Percentiles rank a stretch among this genome's conserved stretches.
These are phyloP conservation scores for Nycticebus coucang DNA, from an alignment of 2,113 vertebrate genomes.

Conservation along the genomic window DNA sequence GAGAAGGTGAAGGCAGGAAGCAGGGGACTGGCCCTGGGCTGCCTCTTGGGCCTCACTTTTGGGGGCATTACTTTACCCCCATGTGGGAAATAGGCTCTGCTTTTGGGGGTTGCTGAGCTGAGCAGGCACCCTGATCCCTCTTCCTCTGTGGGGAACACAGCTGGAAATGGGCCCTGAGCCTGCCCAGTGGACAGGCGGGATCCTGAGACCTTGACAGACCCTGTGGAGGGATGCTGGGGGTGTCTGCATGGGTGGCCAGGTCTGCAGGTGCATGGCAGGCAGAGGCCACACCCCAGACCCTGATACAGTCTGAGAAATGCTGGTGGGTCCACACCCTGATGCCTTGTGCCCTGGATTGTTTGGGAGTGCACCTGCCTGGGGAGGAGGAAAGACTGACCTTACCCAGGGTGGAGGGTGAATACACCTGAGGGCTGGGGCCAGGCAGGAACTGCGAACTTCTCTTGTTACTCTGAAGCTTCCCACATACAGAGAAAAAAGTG, in stretches of 20 bases:
- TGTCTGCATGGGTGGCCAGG: no score
- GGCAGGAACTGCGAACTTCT: neutral
- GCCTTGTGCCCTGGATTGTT: neutral
- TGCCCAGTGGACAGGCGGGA: no score
- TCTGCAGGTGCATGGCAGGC: no score
- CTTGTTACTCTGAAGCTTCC: neutral
- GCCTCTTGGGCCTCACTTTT: neutral
- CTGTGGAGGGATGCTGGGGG: no score
- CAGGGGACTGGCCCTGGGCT: no score
- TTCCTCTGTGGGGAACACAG: neutral
- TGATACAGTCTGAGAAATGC: no score
- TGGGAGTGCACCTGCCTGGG: neutral
- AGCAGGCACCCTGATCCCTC: no score
- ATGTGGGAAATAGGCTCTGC: neutral
- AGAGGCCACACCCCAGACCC: no score
- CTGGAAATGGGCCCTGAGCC: neutral
- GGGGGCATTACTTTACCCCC: neutral
- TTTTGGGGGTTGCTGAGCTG: neutral
- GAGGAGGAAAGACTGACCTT: neutral
- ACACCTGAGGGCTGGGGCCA: neutral
- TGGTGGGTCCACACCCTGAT: no score
- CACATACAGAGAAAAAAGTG: neutral
- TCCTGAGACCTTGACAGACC: no score
- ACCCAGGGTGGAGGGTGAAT: no score
- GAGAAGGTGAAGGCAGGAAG: no score